Base-by-base conservation (phyloP, 1,140 invertebrate species). In the Hylyphantes graminicola region DNA sequence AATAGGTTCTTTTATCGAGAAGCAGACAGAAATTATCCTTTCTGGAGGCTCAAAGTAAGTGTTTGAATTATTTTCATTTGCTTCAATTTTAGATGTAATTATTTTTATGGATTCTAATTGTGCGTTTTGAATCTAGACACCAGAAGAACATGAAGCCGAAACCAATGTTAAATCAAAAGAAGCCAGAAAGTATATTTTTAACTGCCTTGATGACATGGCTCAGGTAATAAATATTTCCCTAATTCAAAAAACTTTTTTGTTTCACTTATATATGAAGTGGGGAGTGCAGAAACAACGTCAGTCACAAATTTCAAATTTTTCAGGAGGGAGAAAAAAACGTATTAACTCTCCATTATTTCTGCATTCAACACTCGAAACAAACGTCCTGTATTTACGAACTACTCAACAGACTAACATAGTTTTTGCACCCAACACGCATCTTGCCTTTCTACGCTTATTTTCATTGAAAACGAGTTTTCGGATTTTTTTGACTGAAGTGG, bases 101-200 rank as follows among this genome's bases (percentile, higher is more conserved):
- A 65, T 5, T 65, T 65, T 65, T 17, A 65, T 17, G 64, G n/a
- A 19, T 15, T 65, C 19, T 15, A 65, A 65, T 65, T 65, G n/a
- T 65, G 19, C 19, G 10, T 65, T 61, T 61, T 65, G n/a, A 11
- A 51, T 51, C 35, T 89, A 94, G 93, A 98, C 96, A 78, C 96
- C 97, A 2, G 98, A 99, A 90, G 98, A 99, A 91, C 97, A 99
- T 90, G 98, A 99, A 91, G 93, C 94, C 0, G 98, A 99, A 91
- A 99, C 97, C 65, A 95, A 96, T 82, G 98, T 98, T 86, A 98
- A 99, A 91, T 98, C 97, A 61, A 99, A 99, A 92, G 98, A 99
- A 92, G 98, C 98, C 0, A 92, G 98, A 88, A 99, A 99, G 90
- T 99, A 99, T 90, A 99, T 99, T 87, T 99, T 99, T 91, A 99